A percentile compares a stretch with the other conserved stretches of the same genome.
phyloP scores from a whole-genome alignment of 2,888 invertebrate species.

The Rhamphomyia laevipes region DNA sequence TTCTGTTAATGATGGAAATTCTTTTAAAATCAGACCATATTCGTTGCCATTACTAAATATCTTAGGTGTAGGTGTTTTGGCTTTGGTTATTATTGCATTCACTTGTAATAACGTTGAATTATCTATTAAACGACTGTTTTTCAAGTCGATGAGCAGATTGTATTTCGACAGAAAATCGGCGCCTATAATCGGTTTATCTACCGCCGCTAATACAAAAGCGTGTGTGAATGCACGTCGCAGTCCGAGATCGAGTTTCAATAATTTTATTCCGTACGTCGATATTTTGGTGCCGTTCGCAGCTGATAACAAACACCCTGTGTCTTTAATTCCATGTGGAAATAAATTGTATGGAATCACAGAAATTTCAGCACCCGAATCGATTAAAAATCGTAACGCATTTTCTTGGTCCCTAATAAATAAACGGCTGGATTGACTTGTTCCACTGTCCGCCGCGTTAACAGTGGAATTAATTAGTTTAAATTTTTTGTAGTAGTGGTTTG shows the following conservation, averaged over 20 bases:
- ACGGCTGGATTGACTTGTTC: neutral
- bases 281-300: constrained; percentile 11
- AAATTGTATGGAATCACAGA: too few species aligned
- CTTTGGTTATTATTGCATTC: too few species aligned
- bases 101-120: neutral
- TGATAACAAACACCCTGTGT: neutral
- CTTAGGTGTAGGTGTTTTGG: neutral
- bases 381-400: too few species aligned
- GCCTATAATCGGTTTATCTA: constrained; percentile 9
- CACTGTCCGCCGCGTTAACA: neutral
- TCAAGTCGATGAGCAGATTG: neutral
- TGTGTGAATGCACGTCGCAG: constrained; percentile 5
- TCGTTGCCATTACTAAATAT: neutral
- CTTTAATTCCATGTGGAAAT: neutral
- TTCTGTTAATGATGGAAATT: neutral
- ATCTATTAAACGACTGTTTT: too few species aligned
- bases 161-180: constrained; percentile 9
- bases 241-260: constrained; percentile 8
- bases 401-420: neutral
- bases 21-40: neutral
- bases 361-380: too few species aligned
- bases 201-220: constrained; percentile 7
- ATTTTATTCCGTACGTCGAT: constrained; percentile 5
- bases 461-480: neutral
- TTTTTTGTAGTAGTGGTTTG: neutral